Conservation (phyloP, 30 jellyfish, hydroid and myxozoan genomes). For the Mastigias papua region DNA sequence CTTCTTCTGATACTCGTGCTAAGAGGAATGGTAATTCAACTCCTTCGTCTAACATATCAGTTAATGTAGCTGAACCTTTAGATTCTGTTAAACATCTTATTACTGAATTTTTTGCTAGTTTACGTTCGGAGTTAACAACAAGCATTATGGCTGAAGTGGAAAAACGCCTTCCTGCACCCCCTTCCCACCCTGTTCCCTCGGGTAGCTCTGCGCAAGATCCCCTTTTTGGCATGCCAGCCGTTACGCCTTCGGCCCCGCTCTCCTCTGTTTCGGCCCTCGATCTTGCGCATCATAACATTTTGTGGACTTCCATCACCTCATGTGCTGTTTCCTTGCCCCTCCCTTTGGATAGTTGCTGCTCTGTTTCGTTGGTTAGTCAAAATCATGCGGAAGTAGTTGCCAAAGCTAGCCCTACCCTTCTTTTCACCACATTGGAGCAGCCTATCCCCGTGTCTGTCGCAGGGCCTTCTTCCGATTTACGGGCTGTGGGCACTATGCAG, state of each 20-base stretch:
- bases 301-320: constrained; percentile 55
- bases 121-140: too few relatives aligned
- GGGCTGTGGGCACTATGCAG: constrained; percentile 69
- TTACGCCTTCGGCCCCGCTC: constrained; percentile 34
- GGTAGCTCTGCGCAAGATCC: constrained; percentile 18
- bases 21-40: too few relatives aligned
- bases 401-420: constrained; percentile 13
- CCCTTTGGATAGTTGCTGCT: constrained; percentile 64
- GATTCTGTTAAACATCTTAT: too few relatives aligned
- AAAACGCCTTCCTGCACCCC: background rate
- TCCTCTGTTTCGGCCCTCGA: constrained; percentile 39
- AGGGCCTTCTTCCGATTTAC: constrained; percentile 50
- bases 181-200: background rate
- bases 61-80: too few relatives aligned
- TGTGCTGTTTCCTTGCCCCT: constrained; percentile 54
- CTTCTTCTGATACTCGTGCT: too few relatives aligned
- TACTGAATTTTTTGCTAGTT: too few relatives aligned
- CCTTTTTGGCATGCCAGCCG: constrained; percentile 57
- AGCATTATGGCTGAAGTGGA: too few relatives aligned
- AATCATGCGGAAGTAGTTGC: constrained; percentile 45
- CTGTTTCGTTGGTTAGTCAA: constrained; percentile 43
- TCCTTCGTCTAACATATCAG: too few relatives aligned
- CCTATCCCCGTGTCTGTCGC: constrained; percentile 60
- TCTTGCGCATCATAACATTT: constrained; percentile 36
- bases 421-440: constrained; percentile 42